Conservation (phyloP, 2,888 invertebrate genomes). For the Synergus itoensis region DNA sequence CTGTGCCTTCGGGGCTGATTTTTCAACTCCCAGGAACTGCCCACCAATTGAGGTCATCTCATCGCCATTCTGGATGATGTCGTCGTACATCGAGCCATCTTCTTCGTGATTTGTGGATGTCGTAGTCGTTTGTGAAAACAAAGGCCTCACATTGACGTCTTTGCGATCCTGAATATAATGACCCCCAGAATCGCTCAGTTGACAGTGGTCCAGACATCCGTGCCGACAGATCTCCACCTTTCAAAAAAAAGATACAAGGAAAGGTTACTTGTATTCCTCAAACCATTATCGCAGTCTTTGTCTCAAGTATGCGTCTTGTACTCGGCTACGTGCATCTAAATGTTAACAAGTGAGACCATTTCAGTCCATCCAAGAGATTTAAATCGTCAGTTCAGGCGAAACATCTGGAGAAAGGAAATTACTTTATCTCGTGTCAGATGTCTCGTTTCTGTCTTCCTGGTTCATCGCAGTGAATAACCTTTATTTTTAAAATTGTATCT, state of each 20-base stretch:
- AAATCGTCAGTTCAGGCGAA: conserved; percentile 15
- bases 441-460: conserved; percentile 8
- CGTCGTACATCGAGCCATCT: conserved; percentile 81
- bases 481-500: neutral
- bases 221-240: conserved; percentile 93
- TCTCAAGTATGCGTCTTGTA: neutral
- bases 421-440: conserved; percentile 25
- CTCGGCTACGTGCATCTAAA: conserved; percentile 6
- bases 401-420: conserved; percentile 35
- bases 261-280: neutral
- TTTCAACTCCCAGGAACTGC: conserved; percentile 77
- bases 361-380: conserved; percentile 9
- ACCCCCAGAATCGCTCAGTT: conserved; percentile 81
- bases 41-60: conserved; percentile 77
- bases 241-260: conserved; percentile 38
- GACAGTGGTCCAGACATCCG: conserved; percentile 95
- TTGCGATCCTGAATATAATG: conserved; percentile 80
- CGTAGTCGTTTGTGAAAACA: conserved; percentile 75
- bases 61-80: conserved; percentile 82
- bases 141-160: conserved; percentile 73
- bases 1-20: conserved; percentile 73
- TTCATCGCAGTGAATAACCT: neutral
- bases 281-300: neutral
- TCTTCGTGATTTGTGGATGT: conserved; percentile 72
- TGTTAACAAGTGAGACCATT: conserved; percentile 16